Base-by-base conservation (phyloP, 1,140 invertebrate species). In the Maniola jurtina region DNA sequence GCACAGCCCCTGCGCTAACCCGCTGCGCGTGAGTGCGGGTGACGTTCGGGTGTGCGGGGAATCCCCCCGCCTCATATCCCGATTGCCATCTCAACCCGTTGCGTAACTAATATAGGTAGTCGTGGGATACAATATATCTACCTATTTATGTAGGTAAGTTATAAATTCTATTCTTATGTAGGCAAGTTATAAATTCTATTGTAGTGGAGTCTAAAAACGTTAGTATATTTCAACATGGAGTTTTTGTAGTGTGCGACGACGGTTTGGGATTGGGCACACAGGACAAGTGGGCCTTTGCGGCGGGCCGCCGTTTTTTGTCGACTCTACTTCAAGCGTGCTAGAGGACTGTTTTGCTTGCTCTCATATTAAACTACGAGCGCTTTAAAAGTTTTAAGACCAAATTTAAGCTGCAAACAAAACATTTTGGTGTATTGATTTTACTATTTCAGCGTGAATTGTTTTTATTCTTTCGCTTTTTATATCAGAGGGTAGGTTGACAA, bases 331-430 rank as follows among this genome's bases (percentile, higher is more conserved):
- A 55, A 55, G 34, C 52, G 52, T 25, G 16, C 52, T 55, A 55
- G 52, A 55, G 52, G 52, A 55, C 52, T 55, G 52, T 55, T 55
- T 55, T 34, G 52, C 52, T 55, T 55, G 52, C 52, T 55, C 52
- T 34, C 52, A 34, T 55, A 34, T 55, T 55, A 55, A 54, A 55
- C 16, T 55, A 55, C 52, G 52, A 34, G 52, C 25, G 33, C 52
- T 55, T 55, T 55, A 55, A 54, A n/a, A 54, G 52, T 55, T 55
- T 55, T 55, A 55, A 55, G 52, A 55, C 33, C 52, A 55, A 55
- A 55, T 54, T 54, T 14, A 34, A 55, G 16, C 52, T 55, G 33
- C 52, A 34, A 55, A 55, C 52, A 55, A 55, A 55, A 55, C 52
- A 54, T 54, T 55, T 33, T 11, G 52, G 52, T 25, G 33, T 55